phyloP scores from a whole-genome alignment of 1,140 invertebrate genomes.

The Eupeodes corollae region DNA sequence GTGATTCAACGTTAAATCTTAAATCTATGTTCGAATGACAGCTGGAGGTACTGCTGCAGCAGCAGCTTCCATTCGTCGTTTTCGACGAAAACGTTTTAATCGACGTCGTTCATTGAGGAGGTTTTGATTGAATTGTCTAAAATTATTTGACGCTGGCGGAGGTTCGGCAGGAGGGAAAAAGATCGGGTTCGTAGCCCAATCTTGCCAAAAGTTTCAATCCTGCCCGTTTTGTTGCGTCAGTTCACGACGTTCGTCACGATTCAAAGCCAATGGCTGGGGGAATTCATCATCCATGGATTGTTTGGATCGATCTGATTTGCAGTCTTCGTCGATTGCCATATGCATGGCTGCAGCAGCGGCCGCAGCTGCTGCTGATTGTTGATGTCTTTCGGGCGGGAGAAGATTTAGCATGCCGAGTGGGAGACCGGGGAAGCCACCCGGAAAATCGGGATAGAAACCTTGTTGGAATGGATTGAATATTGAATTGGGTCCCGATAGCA shows the following conservation, averaged over 20 bases:
- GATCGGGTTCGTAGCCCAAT: slow-evolving; percentile 36
- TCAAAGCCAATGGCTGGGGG: slow-evolving; percentile 41
- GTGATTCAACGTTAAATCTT: neutral
- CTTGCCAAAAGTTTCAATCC: slow-evolving; percentile 44
- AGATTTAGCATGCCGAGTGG: slow-evolving; percentile 73
- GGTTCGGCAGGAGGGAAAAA: slow-evolving; percentile 22
- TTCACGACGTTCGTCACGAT: slow-evolving; percentile 36
- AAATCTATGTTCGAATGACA: slow-evolving; percentile 14
- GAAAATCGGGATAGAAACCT: slow-evolving; percentile 70
- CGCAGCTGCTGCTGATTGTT: slow-evolving; percentile 40
- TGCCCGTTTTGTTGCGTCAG: slow-evolving; percentile 52
- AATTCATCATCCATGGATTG: slow-evolving; percentile 53
- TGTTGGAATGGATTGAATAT: slow-evolving; percentile 60
- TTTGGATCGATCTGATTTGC: slow-evolving; percentile 51
- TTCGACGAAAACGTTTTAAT: slow-evolving; percentile 23
- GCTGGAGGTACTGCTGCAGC: slow-evolving; percentile 8
- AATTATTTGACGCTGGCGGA: slow-evolving; percentile 7
- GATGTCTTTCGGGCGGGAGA: slow-evolving; percentile 56
- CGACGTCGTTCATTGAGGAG: slow-evolving; percentile 25
- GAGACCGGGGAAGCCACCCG: slow-evolving; percentile 58
- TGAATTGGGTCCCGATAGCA: slow-evolving; percentile 43
- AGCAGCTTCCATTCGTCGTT: slow-evolving; percentile 15
- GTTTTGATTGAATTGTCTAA: slow-evolving; percentile 28
- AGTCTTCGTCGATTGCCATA: slow-evolving; percentile 48
- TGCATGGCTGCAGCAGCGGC: slow-evolving; percentile 30